These are phyloP conservation scores for Cavia porcellus DNA, from an alignment of 2,113 vertebrate species.

Conservation along the genomic window DNA sequence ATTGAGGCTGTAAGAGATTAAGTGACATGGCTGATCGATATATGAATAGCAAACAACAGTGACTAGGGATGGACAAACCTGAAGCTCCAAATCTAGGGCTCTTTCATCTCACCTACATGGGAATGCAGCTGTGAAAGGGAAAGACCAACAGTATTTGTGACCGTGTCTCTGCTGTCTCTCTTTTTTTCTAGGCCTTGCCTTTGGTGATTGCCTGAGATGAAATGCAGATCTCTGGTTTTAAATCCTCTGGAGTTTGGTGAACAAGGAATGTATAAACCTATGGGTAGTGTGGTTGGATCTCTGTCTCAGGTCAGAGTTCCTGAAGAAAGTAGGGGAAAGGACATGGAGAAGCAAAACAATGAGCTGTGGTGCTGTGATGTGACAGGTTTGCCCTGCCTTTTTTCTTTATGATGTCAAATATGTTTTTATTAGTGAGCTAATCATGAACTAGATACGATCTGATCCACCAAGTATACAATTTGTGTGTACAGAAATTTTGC, in stretches of 20 bases:
- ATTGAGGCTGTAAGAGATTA: neutral
- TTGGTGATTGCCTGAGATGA: neutral
- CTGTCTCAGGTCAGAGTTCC: slow-evolving; percentile 48
- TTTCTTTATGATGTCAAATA: too few species aligned
- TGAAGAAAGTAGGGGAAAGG: slow-evolving; percentile 64
- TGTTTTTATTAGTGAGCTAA: too few species aligned
- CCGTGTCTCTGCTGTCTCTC: neutral
- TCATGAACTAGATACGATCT: too few species aligned
- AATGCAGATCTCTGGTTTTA: slow-evolving; percentile 37
- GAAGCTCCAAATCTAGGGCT: neutral
- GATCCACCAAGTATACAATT: too few species aligned
- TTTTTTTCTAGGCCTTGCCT: neutral
- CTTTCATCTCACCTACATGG: neutral
- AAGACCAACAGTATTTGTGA: neutral
- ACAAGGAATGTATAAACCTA: neutral
- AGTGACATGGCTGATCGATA: neutral
- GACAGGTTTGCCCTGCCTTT: neutral
- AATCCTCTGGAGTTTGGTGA: neutral
- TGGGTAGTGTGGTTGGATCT: neutral
- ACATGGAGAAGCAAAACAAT: neutral
- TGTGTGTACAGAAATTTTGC: too few species aligned
- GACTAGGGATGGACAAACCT: neutral
- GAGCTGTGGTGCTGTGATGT: neutral
- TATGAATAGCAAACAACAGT: neutral
- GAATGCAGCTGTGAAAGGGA: neutral